phyloP scores from a whole-genome alignment of 2,888 invertebrate genomes.

The Corbicula japonica region DNA sequence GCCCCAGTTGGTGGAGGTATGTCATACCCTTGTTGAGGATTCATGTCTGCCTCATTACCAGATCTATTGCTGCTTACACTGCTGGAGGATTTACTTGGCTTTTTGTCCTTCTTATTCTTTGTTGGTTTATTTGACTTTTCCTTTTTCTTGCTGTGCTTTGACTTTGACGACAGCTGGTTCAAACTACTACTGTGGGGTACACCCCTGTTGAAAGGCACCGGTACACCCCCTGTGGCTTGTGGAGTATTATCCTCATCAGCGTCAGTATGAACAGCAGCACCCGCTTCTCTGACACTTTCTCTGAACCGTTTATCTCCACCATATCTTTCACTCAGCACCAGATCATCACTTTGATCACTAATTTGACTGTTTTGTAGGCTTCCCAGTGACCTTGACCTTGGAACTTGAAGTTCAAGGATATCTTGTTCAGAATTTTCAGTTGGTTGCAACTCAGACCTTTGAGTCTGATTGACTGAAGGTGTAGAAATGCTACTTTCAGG shows the following conservation, averaged over 20 bases:
- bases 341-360: background rate
- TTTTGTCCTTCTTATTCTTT: conserved; percentile 33
- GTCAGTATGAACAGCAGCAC: background rate
- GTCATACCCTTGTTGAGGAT: conserved; percentile 27
- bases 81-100: background rate
- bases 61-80: background rate
- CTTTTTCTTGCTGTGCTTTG: conserved; percentile 26
- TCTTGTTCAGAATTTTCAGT: background rate
- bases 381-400: conserved; percentile 26
- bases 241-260: background rate
- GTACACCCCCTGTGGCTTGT: background rate
- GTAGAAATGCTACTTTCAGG: background rate
- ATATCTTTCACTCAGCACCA: conserved; percentile 10
- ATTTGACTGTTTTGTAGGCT: conserved; percentile 5
- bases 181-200: no score
- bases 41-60: background rate
- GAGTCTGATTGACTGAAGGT: background rate
- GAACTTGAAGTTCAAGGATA: conserved; percentile 3
- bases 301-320: background rate
- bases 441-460: background rate
- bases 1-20: conserved; percentile 54
- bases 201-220: background rate
- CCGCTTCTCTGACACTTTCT: conserved; percentile 9
- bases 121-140: conserved; percentile 16
- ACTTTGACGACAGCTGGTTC: conserved; percentile 6